A percentile compares a stretch with the other conserved stretches of the same genome.
Conservation (phyloP, 1,140 invertebrate genomes). For the Meloidogyne chitwoodi region DNA sequence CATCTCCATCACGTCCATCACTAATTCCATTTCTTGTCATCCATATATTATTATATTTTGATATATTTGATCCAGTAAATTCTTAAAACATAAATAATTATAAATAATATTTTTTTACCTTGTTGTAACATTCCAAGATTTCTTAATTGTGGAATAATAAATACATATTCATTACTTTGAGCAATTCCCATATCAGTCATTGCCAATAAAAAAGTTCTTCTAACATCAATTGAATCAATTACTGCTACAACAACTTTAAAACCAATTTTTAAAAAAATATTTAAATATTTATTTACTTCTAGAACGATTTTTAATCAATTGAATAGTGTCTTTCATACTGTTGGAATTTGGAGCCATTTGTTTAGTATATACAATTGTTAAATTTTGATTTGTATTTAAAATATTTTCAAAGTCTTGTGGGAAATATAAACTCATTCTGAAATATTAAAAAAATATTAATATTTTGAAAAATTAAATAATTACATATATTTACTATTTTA, state of each 20-base stretch:
- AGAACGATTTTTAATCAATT: not conserved
- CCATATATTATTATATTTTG: not conserved
- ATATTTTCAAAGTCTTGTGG: conserved; percentile 26
- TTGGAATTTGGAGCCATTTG: not conserved
- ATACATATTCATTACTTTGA: conserved; percentile 33
- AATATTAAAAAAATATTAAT: not conserved
- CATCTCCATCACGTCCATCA: conserved; percentile 38
- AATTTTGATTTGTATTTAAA: conserved; percentile 13
- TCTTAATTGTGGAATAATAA: conserved; percentile 18
- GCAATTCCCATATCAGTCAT: conserved; percentile 22
- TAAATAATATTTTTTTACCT: conserved; percentile 5
- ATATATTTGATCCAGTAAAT: not conserved
- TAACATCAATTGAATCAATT: conserved; percentile 16
- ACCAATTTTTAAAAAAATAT: not conserved
- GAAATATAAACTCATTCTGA: conserved; percentile 26
- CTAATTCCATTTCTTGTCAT: not conserved
- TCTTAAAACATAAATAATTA: not conserved
- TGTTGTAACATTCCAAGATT: conserved; percentile 30
- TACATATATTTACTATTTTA: too few relatives aligned
- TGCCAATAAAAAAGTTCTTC: conserved; percentile 25
- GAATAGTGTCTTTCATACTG: conserved; percentile 4
- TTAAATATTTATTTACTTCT: conserved; percentile 19
- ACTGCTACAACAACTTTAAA: conserved; percentile 33
- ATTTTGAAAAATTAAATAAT: too few relatives aligned
- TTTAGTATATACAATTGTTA: conserved; percentile 7